Percentiles rank a stretch among this genome's conserved stretches.
phyloP scores from a whole-genome alignment of 2,888 invertebrate species.

The Apantesis nais region DNA sequence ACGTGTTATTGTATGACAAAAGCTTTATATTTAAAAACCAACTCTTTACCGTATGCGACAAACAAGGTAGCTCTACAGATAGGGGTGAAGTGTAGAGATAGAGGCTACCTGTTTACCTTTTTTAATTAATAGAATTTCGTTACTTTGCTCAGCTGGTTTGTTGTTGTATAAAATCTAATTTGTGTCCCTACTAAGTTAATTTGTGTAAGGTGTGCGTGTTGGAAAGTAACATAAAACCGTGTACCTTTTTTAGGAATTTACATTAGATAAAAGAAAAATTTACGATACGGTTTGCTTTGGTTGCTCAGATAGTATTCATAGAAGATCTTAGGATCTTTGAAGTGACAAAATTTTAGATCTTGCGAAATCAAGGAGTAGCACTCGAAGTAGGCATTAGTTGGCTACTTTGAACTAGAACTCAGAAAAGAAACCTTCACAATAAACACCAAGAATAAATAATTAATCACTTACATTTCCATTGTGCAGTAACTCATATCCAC shows the following conservation, averaged over 20 bases:
- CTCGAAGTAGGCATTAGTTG: too few relatives aligned
- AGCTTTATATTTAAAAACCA: background rate
- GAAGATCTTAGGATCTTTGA: background rate
- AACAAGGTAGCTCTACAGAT: background rate
- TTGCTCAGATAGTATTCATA: background rate
- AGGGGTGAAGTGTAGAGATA: background rate
- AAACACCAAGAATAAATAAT: background rate
- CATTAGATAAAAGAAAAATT: background rate
- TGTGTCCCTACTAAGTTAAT: background rate
- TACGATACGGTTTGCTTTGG: background rate
- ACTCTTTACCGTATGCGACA: background rate
- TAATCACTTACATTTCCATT: conserved; percentile 88
- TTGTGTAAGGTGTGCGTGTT: background rate
- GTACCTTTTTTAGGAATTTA: background rate
- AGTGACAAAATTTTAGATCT: too few relatives aligned
- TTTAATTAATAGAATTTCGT: conserved; percentile 4
- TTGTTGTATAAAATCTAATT: conserved; percentile 6
- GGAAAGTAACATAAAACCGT: background rate
- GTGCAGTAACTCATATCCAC: conserved; percentile 95
- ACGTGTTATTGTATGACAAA: background rate
- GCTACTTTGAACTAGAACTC: background rate
- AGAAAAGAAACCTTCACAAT: too few relatives aligned
- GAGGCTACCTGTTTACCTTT: background rate
- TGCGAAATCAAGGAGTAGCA: too few relatives aligned
- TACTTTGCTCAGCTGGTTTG: background rate